phyloP scores from a whole-genome alignment of 2,888 invertebrate genomes.

The Pinctada fucata region DNA sequence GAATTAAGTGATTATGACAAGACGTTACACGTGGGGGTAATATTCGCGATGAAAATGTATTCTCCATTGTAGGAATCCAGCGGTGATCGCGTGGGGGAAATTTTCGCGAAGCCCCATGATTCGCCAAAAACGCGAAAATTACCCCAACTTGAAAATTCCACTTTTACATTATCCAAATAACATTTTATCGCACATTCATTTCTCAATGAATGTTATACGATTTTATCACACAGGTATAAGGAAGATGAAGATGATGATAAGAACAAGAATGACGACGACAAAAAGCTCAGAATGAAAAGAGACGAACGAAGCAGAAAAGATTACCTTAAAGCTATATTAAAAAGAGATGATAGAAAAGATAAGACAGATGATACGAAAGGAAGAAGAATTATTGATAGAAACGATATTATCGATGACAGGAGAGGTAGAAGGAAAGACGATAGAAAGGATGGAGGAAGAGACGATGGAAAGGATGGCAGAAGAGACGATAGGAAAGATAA shows the following conservation, averaged over 20 bases:
- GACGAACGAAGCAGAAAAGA: no score
- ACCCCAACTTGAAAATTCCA: not conserved
- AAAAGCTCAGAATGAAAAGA: no score
- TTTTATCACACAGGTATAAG: constrained; percentile 2
- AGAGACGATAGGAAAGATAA: not conserved
- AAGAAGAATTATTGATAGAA: not conserved
- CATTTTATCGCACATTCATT: not conserved
- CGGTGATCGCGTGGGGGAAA: not conserved
- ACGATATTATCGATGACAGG: not conserved
- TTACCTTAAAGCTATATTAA: no score
- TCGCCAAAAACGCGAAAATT: no score
- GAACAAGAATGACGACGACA: not conserved
- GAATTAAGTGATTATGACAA: no score
- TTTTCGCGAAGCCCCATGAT: no score
- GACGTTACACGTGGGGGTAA: no score
- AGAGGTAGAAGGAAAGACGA: not conserved
- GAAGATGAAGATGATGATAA: not conserved
- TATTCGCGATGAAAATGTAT: no score
- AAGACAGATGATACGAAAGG: not conserved
- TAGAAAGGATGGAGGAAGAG: not conserved
- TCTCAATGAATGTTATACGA: not conserved
- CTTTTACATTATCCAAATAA: not conserved
- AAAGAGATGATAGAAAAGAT: not conserved
- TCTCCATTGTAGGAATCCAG: not conserved
- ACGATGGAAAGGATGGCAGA: not conserved